phyloP scores from a whole-genome alignment of 2,888 invertebrate genomes.

The Chrysopilus asiliformis region DNA sequence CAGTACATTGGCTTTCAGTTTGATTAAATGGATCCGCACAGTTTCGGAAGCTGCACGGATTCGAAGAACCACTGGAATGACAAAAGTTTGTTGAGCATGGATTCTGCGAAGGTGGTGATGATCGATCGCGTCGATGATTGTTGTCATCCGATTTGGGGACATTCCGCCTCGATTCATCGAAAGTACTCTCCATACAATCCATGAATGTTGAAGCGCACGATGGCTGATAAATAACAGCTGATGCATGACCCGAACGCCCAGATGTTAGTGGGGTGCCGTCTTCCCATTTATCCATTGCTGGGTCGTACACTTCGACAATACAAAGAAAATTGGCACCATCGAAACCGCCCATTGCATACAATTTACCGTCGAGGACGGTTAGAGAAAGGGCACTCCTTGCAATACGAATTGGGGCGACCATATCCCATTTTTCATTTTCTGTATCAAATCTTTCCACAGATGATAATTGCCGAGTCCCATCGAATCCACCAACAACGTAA shows the following conservation, averaged over 20 bases:
- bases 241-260: conserved; percentile 82
- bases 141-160: conserved; percentile 4
- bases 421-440: conserved; percentile 67
- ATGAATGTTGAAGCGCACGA: conserved; percentile 38
- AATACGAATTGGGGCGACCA: conserved; percentile 57
- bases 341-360: conserved; percentile 88
- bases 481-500: conserved; percentile 92
- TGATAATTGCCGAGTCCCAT: conserved; percentile 66
- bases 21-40: no score
- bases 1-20: no score
- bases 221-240: conserved; percentile 74
- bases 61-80: conserved; percentile 7
- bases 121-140: not conserved
- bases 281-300: conserved; percentile 59
- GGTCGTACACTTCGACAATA: conserved; percentile 82
- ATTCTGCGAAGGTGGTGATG: not conserved
- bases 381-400: conserved; percentile 81
- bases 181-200: conserved; percentile 26
- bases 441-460: conserved; percentile 82
- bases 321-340: conserved; percentile 74
- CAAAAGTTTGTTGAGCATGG: no score
- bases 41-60: no score
- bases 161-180: conserved; percentile 6
- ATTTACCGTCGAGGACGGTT: conserved; percentile 70
- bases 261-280: conserved; percentile 65